Base-by-base conservation (phyloP, 2,113 vertebrate genomes). In the Nerophis ophidion region DNA sequence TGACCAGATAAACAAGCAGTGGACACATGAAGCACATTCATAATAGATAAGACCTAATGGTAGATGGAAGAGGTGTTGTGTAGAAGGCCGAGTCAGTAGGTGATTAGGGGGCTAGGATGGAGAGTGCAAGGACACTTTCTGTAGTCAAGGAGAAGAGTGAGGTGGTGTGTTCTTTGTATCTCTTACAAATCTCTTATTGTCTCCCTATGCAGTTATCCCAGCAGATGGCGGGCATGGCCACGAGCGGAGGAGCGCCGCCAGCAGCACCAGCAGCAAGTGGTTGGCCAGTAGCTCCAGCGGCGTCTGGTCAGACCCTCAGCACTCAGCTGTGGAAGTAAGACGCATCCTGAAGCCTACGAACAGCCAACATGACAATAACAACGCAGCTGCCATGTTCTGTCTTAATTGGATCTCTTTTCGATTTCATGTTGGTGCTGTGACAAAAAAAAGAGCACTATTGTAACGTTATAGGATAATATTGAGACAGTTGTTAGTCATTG, bases 241-340 rank as follows among this genome's bases (percentile, higher is more conserved):
- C 96, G 74, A 86, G 83, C 42, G 89, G 89, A 6, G 80, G 86
- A 5, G 83, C 89, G 8, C 80, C 72, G 0, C 48, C 84, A 19
- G 91, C 92, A 42, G 87, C 73, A 83, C 90, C 93, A 8, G 82
- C 88, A 0, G 89, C 80, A 9, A 42, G 89, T 3, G 90, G 92
- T 47, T 95, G 93, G 93, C 49, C 81, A 3, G 77, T 92, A 7
- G 70, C 70, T 34, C 89, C 91, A 49, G 81, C 84, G 47, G 78
- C 93, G 4, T 92, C 96, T 7, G 95, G 96, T 57, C 96, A 98
- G 87, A 98, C 96, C 81, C 94, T 98, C 74, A 98, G 95, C 89
- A 98, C 92, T 74, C 96, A 99, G 68, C 92, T 98, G 76, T 98
- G 96, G 96, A 99, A 99, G 87, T 99, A 87, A 51, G 5, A 97